Conservation (phyloP, 2,113 vertebrate species). For the human (Homo sapiens) region GRCh38 chr12:3205001-3205500, state of each 20-base stretch:
- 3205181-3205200: background rate
- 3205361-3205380: background rate
- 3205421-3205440: background rate
- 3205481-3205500: background rate
- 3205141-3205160: background rate
- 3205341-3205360: background rate
- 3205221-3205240: conserved; percentile 49
- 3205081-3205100: background rate
- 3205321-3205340: background rate
- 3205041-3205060: background rate
- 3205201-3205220: conserved; percentile 53
- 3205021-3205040: background rate
- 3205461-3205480: accelerated
- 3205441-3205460: background rate
- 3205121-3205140: background rate
- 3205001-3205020: background rate
- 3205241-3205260: conserved; percentile 34
- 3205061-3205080: background rate
- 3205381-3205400: background rate
- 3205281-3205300: conserved; percentile 53
- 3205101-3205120: background rate
- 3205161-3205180: background rate
- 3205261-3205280: conserved; percentile 23
- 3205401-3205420: background rate
- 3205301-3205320: background rate